phyloP scores from a whole-genome alignment of 2,797 vertebrate genomes.

The Diglossa cyanea region DNA sequence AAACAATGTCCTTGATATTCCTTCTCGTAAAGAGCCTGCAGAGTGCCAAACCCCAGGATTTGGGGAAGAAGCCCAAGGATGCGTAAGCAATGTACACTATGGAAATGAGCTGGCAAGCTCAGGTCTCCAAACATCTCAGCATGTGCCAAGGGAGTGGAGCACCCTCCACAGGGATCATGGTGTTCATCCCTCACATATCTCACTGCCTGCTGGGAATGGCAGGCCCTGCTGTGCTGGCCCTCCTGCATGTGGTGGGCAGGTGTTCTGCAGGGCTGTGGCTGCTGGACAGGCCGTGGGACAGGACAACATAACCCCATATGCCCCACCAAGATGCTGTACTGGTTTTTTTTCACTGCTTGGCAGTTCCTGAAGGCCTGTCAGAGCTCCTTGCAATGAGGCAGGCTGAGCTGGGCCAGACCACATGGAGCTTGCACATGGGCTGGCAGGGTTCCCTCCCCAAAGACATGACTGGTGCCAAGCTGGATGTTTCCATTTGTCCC shows the following conservation, averaged over 20 bases:
- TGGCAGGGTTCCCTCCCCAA: slow-evolving; percentile 10
- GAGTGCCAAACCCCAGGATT: background rate
- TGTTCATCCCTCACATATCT: background rate
- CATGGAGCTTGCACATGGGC: background rate
- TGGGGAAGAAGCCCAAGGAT: background rate
- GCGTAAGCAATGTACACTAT: background rate
- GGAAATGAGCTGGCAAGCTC: slow-evolving; percentile 16
- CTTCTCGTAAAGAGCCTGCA: background rate
- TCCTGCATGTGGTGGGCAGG: background rate
- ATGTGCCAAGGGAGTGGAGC: accelerated
- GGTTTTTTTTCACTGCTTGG: background rate
- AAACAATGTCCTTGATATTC: background rate
- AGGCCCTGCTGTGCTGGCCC: accelerated
- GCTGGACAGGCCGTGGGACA: accelerated
- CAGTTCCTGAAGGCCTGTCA: background rate
- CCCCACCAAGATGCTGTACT: background rate
- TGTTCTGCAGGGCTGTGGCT: background rate
- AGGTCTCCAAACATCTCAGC: background rate
- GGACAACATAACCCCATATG: background rate
- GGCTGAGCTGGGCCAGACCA: slow-evolving; percentile 1
- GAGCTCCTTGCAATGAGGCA: background rate
- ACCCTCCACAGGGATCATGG: accelerated
- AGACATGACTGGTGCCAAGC: background rate
- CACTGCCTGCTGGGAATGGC: background rate
- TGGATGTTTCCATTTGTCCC: slow-evolving; percentile 45